phyloP scores from a whole-genome alignment of 2,888 invertebrate genomes.

The Pseudococcus longispinus region DNA sequence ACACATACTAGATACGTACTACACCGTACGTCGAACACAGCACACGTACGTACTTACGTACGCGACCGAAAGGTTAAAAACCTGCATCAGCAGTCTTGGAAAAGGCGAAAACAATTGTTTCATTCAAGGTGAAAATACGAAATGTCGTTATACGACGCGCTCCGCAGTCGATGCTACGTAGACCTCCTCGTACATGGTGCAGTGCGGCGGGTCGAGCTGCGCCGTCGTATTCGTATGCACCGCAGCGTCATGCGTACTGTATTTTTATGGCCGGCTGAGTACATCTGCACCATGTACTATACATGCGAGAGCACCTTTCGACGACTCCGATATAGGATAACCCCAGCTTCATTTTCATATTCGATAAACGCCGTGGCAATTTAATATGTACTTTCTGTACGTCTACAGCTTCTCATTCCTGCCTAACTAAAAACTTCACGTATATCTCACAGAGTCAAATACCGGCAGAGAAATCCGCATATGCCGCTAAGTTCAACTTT shows the following conservation, averaged over 20 bases:
- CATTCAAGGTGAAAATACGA: constrained; percentile 55
- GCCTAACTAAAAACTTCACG: too few relatives aligned
- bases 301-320: neutral
- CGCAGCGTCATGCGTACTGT: constrained; percentile 8
- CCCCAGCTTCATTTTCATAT: too few relatives aligned
- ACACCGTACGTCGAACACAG: too few relatives aligned
- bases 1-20: neutral
- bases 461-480: neutral
- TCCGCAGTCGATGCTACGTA: neutral
- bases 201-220: neutral
- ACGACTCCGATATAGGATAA: neutral
- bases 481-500: neutral
- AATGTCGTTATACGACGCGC: constrained; percentile 40
- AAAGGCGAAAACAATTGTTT: constrained; percentile 53
- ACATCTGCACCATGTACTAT: neutral
- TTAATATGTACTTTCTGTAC: too few relatives aligned
- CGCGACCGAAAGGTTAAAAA: constrained; percentile 53
- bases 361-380: too few relatives aligned
- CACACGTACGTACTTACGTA: neutral
- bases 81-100: constrained; percentile 44
- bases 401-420: too few relatives aligned
- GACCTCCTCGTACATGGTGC: neutral
- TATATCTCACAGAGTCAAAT: neutral
- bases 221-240: constrained; percentile 11
- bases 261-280: neutral